A percentile compares a stretch with the other conserved stretches of the same genome.
These are phyloP conservation scores for Chelonoidis abingdonii DNA, from an alignment of 2,113 vertebrate genomes.

Conservation along the genomic window DNA sequence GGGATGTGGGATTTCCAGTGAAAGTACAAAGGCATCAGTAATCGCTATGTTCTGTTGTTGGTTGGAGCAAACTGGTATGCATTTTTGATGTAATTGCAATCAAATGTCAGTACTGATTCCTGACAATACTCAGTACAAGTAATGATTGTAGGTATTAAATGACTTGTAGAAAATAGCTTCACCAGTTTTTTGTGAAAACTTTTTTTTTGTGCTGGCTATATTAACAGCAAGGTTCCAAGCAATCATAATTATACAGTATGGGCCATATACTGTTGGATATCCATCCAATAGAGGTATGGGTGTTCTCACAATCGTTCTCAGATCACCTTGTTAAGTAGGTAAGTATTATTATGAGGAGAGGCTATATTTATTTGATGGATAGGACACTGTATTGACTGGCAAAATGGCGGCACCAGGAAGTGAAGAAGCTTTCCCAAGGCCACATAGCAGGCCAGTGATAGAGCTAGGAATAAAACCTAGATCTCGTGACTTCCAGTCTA, in stretches of 20 bases:
- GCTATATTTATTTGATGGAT: background rate
- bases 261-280: background rate
- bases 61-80: background rate
- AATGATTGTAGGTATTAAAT: background rate
- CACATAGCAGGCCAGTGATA: fast-evolving
- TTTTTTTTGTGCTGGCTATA: background rate
- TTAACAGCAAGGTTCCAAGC: background rate
- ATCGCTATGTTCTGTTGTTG: fast-evolving
- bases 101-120: background rate
- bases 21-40: background rate
- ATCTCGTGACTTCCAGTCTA: background rate
- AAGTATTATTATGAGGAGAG: background rate
- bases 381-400: background rate
- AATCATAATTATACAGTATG: background rate
- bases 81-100: background rate
- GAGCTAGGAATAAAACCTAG: background rate
- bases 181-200: background rate
- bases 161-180: background rate
- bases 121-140: background rate
- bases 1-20: background rate
- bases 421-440: background rate
- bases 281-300: background rate
- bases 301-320: background rate
- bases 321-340: background rate
- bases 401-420: background rate